Conservation (phyloP, 2,888 invertebrate genomes). For the Dynastes hyllus region DNA sequence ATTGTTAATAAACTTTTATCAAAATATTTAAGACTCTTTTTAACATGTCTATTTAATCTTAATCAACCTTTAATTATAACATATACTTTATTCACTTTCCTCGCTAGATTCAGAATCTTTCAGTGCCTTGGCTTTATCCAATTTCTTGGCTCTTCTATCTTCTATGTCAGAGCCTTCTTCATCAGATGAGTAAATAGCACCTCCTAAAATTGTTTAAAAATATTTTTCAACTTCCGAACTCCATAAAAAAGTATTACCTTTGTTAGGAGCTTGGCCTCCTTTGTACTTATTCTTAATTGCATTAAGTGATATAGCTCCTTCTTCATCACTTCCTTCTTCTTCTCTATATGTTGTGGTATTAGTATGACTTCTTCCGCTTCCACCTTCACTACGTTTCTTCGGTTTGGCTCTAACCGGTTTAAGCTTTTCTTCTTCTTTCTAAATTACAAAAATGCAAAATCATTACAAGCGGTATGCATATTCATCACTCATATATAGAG, state of each 20-base stretch:
- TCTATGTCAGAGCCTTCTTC: conserved; percentile 91
- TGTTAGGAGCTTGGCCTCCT: conserved; percentile 70
- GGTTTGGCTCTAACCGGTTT: conserved; percentile 79
- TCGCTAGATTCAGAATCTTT: conserved; percentile 82
- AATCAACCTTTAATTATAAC: background rate
- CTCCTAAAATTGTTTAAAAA: conserved; percentile 63
- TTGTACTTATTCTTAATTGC: conserved; percentile 98
- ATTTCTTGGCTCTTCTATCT: conserved; percentile 80
- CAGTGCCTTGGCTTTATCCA: conserved; percentile 84
- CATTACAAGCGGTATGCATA: too few relatives aligned
- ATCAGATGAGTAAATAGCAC: conserved; percentile 90
- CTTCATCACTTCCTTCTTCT: conserved; percentile 94
- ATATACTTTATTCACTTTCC: conserved; percentile 48
- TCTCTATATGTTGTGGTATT: conserved; percentile 74
- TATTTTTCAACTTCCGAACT: background rate
- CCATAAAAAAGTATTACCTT: conserved; percentile 65
- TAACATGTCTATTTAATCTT: conserved; percentile 2
- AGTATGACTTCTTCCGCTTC: conserved; percentile 66
- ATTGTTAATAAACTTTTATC: conserved; percentile 48
- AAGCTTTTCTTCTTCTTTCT: conserved; percentile 98
- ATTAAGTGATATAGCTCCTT: conserved; percentile 91
- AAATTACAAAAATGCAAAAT: conserved; percentile 46
- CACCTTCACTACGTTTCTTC: conserved; percentile 66
- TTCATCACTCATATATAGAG: too few relatives aligned
- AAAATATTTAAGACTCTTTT: background rate